These are phyloP conservation scores for Crotalus viridis DNA, from an alignment of 2,113 vertebrate species.

Conservation along the genomic window DNA sequence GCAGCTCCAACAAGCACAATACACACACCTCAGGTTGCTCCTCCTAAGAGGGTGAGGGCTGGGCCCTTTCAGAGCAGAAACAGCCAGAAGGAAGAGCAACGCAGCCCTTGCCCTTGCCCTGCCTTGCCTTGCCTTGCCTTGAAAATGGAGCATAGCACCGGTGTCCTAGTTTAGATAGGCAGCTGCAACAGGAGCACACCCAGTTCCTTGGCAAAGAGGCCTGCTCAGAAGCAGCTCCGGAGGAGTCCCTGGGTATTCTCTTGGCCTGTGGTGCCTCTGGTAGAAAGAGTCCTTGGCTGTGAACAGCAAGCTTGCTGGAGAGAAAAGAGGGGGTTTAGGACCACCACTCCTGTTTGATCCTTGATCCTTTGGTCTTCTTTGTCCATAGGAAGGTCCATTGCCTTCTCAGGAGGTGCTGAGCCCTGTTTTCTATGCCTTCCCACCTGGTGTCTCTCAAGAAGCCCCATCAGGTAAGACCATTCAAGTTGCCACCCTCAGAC, in stretches of 20 bases:
- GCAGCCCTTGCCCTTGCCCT: background rate
- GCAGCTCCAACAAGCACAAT: background rate
- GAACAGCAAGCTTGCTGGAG: background rate
- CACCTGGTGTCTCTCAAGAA: slow-evolving; percentile 2
- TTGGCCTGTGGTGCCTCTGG: background rate
- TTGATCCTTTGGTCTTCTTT: background rate
- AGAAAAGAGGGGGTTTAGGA: background rate
- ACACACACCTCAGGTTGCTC: background rate
- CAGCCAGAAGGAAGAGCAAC: background rate
- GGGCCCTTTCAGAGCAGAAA: background rate
- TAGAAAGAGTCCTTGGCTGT: background rate
- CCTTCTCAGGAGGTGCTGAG: slow-evolving; percentile 8
- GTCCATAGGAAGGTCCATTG: slow-evolving; percentile 33
- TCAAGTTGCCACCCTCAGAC: slow-evolving; percentile 54
- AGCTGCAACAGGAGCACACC: background rate
- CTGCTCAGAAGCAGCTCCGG: accelerated
- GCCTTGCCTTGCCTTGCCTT: too few species aligned
- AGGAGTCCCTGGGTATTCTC: accelerated
- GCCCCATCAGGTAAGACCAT: slow-evolving; percentile 28
- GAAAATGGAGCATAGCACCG: background rate
- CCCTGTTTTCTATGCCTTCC: slow-evolving; percentile 38
- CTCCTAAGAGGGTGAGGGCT: background rate
- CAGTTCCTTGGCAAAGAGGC: background rate
- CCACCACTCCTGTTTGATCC: background rate
- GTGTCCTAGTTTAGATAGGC: background rate